Evolutionary conservation across 2,888 invertebrate genomes (phyloP).

Genomic region (Tricholauxania praeusta): DNA sequence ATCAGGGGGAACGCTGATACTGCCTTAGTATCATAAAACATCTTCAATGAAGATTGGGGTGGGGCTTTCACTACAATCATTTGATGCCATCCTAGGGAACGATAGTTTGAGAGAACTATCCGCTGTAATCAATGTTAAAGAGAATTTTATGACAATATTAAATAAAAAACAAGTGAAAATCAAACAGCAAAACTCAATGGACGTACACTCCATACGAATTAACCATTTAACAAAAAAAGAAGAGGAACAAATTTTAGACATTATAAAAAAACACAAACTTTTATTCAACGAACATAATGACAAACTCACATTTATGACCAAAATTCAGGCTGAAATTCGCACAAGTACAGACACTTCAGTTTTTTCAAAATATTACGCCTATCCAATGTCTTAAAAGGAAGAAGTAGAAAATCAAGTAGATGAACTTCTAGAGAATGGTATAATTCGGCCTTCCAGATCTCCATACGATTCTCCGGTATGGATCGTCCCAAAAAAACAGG

Average conservation of each 20-base stretch:
- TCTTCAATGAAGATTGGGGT: too few relatives aligned
- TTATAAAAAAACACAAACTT: neutral
- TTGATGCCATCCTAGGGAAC: conserved; percentile 37
- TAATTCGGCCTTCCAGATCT: conserved; percentile 37
- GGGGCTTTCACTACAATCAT: conserved; percentile 31
- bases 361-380: conserved; percentile 36
- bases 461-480: conserved; percentile 37
- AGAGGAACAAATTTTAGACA: neutral
- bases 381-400: conserved; percentile 30
- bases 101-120: conserved; percentile 32
- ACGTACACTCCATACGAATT: neutral
- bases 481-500: conserved; percentile 33
- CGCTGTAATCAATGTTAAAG: conserved; percentile 9
- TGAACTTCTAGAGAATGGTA: conserved; percentile 30
- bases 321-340: conserved; percentile 33
- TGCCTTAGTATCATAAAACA: too few relatives aligned
- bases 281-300: conserved; percentile 37
- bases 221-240: neutral
- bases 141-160: neutral
- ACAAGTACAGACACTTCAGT: conserved; percentile 29
- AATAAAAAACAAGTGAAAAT: conserved; percentile 9
- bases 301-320: conserved; percentile 32
- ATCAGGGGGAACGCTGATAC: too few relatives aligned
- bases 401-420: conserved; percentile 37
- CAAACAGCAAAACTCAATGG: neutral